Conservation (phyloP, 2,888 invertebrate species). For the Cyrtodaria siliqua region DNA sequence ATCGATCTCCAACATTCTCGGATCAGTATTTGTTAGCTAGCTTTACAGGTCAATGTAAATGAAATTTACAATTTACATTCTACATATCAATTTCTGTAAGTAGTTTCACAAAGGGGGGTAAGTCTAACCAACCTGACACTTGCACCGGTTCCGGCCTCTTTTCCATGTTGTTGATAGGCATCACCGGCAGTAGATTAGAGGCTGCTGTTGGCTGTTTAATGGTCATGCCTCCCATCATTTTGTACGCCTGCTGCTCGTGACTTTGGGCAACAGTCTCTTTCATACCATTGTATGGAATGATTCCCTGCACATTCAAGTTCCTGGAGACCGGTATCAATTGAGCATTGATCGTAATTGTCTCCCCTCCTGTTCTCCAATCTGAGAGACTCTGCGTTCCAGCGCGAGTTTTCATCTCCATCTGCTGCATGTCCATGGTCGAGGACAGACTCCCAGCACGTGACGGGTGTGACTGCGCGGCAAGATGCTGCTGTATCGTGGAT, state of each 20-base stretch:
- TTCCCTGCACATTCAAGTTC: slow-evolving; percentile 25
- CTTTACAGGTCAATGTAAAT: no score
- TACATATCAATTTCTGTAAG: no score
- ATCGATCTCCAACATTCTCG: no score
- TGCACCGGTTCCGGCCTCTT: slow-evolving; percentile 22
- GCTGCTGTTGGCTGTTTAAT: slow-evolving; percentile 50
- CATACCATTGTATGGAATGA: slow-evolving; percentile 54
- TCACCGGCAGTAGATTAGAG: slow-evolving; percentile 63
- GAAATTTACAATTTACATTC: no score
- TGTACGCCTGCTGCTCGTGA: slow-evolving; percentile 15
- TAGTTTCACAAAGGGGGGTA: no score
- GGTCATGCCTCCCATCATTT: slow-evolving; percentile 14
- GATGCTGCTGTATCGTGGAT: slow-evolving; percentile 72
- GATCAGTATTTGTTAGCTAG: no score
- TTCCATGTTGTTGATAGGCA: slow-evolving; percentile 44
- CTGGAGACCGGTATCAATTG: slow-evolving; percentile 51
- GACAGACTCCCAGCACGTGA: slow-evolving; percentile 54
- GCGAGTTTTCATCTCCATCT: slow-evolving; percentile 44
- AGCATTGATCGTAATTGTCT: slow-evolving; percentile 58
- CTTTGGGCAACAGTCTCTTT: slow-evolving; percentile 34
- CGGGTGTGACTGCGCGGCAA: slow-evolving; percentile 52
- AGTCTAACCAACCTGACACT: no score
- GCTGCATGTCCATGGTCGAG: slow-evolving; percentile 37
- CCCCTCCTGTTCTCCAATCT: slow-evolving; percentile 45
- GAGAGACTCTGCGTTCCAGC: slow-evolving; percentile 53